Conservation (phyloP, 1,140 invertebrate genomes). For the Eupeodes corollae region DNA sequence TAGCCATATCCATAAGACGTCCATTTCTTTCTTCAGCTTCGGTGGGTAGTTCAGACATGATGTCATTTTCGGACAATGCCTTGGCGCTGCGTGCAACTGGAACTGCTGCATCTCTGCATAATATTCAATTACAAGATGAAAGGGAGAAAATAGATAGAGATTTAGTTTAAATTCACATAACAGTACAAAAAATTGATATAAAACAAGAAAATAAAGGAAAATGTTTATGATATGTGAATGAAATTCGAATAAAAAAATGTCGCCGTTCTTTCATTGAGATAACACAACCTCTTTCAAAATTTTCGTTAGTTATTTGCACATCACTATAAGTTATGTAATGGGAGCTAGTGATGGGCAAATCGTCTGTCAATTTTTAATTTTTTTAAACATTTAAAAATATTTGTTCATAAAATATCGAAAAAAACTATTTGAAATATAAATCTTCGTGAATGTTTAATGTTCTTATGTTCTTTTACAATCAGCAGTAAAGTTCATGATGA, state of each 20-base stretch:
- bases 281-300: no score
- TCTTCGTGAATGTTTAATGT: no score
- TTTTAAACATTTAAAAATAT: no score
- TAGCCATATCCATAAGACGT: conserved; percentile 42
- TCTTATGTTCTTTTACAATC: no score
- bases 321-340: no score
- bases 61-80: conserved; percentile 41
- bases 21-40: conserved; percentile 40
- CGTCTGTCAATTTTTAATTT: not conserved
- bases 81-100: conserved; percentile 39
- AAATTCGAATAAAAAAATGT: no score
- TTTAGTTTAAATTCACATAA: not conserved
- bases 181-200: not conserved
- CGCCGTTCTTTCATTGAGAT: no score
- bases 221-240: not conserved
- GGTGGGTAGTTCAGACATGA: conserved; percentile 42
- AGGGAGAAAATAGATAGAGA: not conserved
- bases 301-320: not conserved
- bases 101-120: conserved; percentile 29
- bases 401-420: no score
- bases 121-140: not conserved
- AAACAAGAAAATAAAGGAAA: not conserved
- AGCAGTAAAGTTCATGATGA: no score
- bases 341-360: no score
- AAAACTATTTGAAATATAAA: no score